These are phyloP conservation scores for Aphaenogaster rudis DNA, from an alignment of 1,140 invertebrate genomes.

Conservation along the genomic window DNA sequence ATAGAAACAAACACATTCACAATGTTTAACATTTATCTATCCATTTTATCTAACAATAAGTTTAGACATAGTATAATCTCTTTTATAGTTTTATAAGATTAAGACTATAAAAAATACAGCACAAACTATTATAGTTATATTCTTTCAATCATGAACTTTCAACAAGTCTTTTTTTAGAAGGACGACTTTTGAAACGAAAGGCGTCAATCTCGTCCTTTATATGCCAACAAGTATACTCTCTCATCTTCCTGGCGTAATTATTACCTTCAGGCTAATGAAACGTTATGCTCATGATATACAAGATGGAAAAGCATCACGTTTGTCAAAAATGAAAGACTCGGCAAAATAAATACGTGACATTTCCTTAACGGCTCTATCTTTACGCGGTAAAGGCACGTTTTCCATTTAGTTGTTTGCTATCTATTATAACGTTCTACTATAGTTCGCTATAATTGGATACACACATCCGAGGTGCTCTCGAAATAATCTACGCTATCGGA, in stretches of 20 bases:
- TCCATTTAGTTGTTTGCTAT: constrained; percentile 63
- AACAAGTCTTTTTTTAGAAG: constrained; percentile 27
- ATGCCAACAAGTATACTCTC: constrained; percentile 28
- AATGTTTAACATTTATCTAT: neutral
- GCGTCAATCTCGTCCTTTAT: constrained; percentile 51
- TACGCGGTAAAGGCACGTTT: constrained; percentile 53
- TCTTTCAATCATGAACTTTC: constrained; percentile 40
- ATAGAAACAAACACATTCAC: neutral
- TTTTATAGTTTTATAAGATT: neutral
- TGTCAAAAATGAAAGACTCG: constrained; percentile 43
- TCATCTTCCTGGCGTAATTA: constrained; percentile 29
- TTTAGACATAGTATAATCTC: neutral
- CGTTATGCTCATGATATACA: neutral
- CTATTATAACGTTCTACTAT: constrained; percentile 60
- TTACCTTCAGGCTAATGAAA: constrained; percentile 11
- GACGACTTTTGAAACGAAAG: constrained; percentile 30
- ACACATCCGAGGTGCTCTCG: constrained; percentile 51
- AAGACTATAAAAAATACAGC: neutral
- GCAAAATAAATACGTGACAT: constrained; percentile 41
- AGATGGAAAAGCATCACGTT: neutral
- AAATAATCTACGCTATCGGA: constrained; percentile 52
- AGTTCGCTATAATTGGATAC: constrained; percentile 65
- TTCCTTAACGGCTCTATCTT: constrained; percentile 48
- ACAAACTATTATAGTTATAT: neutral
- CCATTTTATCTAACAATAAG: neutral